Evolutionary conservation across 2,113 vertebrate species (phyloP).

Genomic region (Lates calcarifer): DNA sequence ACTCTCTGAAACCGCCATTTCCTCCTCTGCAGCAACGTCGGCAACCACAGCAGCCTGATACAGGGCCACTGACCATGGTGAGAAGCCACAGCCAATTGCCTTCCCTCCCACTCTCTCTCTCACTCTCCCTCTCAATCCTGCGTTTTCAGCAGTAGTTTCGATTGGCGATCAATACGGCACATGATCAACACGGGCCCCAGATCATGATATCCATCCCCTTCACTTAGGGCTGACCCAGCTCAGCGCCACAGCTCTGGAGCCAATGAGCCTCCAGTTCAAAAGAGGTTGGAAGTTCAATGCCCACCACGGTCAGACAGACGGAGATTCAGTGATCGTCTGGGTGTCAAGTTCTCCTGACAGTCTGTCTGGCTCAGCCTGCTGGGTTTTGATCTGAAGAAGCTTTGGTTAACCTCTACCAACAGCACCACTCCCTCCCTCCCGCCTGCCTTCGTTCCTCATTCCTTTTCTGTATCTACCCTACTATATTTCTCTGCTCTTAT

Average conservation of each 20-base stretch:
- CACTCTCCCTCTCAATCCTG: conserved; percentile 52
- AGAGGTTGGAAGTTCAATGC: conserved; percentile 65
- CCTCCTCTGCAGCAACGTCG: conserved; percentile 33
- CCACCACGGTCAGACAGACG: conserved; percentile 61
- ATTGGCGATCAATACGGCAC: conserved; percentile 76
- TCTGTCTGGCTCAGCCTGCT: conserved; percentile 65
- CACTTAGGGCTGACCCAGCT: conserved; percentile 62
- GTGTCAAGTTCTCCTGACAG: conserved; percentile 78
- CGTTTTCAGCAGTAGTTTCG: conserved; percentile 75
- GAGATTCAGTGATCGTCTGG: conserved; percentile 49
- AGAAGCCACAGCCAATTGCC: conserved; percentile 68
- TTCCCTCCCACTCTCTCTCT: conserved; percentile 57
- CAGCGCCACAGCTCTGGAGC: conserved; percentile 59
- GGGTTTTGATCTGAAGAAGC: conserved; percentile 61
- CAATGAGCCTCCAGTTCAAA: conserved; percentile 48
- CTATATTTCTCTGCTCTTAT: conserved; percentile 45
- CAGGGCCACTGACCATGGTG: conserved; percentile 32
- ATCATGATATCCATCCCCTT: conserved; percentile 76
- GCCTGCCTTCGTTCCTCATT: conserved; percentile 34
- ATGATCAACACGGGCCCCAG: conserved; percentile 72
- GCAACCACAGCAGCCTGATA: conserved; percentile 47
- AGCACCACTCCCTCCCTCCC: conserved; percentile 22
- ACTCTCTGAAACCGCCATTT: conserved; percentile 48
- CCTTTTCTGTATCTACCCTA: conserved; percentile 34
- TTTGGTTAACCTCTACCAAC: conserved; percentile 33